Base-by-base conservation (phyloP, 2,113 vertebrate species). In the Excalfactoria chinensis region DNA sequence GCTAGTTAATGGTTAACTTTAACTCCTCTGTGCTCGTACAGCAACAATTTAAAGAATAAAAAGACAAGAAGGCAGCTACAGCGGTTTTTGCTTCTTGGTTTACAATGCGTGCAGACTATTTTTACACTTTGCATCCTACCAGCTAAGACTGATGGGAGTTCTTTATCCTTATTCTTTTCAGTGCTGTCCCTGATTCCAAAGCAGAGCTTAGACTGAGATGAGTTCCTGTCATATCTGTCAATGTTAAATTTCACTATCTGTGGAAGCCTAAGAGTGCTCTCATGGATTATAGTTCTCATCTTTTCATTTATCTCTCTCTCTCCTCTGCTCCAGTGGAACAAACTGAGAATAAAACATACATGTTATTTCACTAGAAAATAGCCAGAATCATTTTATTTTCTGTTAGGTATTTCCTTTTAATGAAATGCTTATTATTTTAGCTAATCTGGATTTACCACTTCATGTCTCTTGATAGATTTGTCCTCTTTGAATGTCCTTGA, bases 161-260 rank as follows among this genome's bases (percentile, higher is more conserved):
- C 46, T 92, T 94, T 95, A 68, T 69, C 48, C 73, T 9, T 66
- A 0, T 84, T 92, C 84, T 89, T 58, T 81, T 81, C 28, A 19
- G 30, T 72, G 46, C 70, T 71, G 30, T 73, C 19, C 51, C 44
- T 6, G 32, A 70, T 80, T 73, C 44, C 53, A 46, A 70, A 78
- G 48, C 63, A 43, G 86, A 74, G 67, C 88, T 67, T 91, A 78
- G 84, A 37, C 56, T 60, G 84, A 90, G 84, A 72, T 83, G 86
- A 92, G 92, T 55, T 80, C 67, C 84, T 89, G 62, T 93, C 84
- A 7, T 58, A 67, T 86, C 84, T 81, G 71, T 85, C 70, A 86
- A 41, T 74, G 78, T 88, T 92, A 88, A 79, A 40, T 95, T 90
- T 87, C 79, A 46, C 23, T 64, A 19, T 93, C 72, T 80, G 8